Evolutionary conservation across 2,797 vertebrate genomes (phyloP), one percentile per base, ranked within the genome.

Genomic region (Falco concolor): DNA sequence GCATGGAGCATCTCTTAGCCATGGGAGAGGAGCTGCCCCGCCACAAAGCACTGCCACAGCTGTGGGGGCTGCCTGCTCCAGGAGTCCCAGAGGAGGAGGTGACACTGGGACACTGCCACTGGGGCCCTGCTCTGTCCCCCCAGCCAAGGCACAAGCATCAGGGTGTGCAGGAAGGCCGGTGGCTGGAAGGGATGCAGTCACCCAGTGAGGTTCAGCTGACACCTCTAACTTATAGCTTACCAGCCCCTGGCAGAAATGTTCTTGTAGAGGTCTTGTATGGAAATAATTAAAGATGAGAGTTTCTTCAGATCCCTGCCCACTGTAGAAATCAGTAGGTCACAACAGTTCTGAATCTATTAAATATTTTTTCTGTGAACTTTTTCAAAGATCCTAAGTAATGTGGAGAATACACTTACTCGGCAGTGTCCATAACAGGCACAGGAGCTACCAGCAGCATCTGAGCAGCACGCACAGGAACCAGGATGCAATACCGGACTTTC

Each of bases 131-230:
- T 25, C 12, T 28, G 16, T 4, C 18, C 45, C 38, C 13, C 6
- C 0, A 13, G 0, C 10, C 30, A 12, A 21, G 14, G 30, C 27
- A 14, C 0, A 2, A 27, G 14, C 8, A 2, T 2, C 54, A 32
- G 79, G 9, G 8, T 1, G 12, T 0, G 2, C 1, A 10, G 53
- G 76, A 32, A 54, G 38, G 28, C 3, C 2, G 0, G 0, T 0
- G 8, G 45, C 70, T 4, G 30, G 47, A 7, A n/a, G 59, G 63
- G 25, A 23, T 4, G 18, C 27, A 0, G 1, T 30, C 5, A 2
- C 44, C 38, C 56, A 7, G 6, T 0, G 1, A 14, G 32, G 56
- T 12, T 6, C 14, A 1, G 30, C 76, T 23, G 61, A 2, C 3
- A 28, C 24, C 57, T 27, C 32, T 2, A 5, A 21, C 12, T 19